Percentiles rank a stretch among this genome's conserved stretches.
These are phyloP conservation scores for Paramormyrops hopkinsi DNA, from an alignment of 2,797 vertebrate species.

Conservation along the genomic window DNA sequence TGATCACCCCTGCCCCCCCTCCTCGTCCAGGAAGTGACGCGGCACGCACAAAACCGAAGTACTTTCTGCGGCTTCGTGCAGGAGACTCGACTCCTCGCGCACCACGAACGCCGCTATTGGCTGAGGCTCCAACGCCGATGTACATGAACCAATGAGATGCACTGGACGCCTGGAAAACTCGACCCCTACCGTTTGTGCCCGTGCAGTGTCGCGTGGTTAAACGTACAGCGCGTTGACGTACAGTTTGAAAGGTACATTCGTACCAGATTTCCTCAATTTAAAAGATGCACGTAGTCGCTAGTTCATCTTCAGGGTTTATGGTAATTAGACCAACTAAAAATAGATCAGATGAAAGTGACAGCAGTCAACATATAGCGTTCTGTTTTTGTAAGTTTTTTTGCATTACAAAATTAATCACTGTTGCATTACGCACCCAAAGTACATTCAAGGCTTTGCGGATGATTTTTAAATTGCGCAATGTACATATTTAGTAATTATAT, in stretches of 20 bases:
- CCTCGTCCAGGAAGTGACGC: conserved; percentile 27
- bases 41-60: not conserved
- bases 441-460: not conserved
- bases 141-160: not conserved
- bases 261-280: not conserved
- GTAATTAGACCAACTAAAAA: not conserved
- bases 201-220: not conserved
- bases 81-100: not conserved
- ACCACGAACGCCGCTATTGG: not conserved
- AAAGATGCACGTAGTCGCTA: not conserved
- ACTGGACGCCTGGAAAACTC: not conserved
- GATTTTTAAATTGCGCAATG: not conserved
- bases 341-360: not conserved
- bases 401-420: not conserved
- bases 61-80: not conserved
- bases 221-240: not conserved
- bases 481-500: not conserved
- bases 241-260: not conserved
- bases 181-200: not conserved
- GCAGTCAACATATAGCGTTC: not conserved
- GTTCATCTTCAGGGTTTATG: not conserved
- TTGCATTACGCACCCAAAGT: not conserved
- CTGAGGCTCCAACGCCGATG: not conserved
- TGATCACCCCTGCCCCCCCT: conserved; percentile 27
- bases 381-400: not conserved